These are phyloP conservation scores for Rhineura floridana DNA, from an alignment of 2,113 vertebrate species.

Conservation along the genomic window DNA sequence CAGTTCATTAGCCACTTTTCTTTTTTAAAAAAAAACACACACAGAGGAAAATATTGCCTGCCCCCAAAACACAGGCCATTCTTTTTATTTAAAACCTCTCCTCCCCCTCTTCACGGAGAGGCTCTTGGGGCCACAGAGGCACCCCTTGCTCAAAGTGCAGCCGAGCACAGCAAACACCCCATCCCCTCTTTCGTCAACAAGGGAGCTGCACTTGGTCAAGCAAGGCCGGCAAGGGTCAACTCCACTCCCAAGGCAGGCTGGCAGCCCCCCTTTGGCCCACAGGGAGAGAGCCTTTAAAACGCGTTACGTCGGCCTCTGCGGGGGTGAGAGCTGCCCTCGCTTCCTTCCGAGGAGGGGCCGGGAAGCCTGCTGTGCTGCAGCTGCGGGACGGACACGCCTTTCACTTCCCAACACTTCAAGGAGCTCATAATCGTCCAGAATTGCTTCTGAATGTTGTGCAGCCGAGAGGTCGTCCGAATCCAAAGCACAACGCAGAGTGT, in stretches of 20 bases:
- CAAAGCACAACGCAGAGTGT: fast-evolving
- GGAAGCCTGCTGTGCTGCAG: neutral
- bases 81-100: neutral
- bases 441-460: neutral
- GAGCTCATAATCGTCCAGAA: neutral
- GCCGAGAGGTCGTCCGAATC: neutral
- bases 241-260: neutral
- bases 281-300: neutral
- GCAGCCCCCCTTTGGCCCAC: neutral
- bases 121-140: neutral
- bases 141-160: neutral
- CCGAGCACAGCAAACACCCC: neutral
- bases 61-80: neutral
- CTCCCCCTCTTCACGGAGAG: neutral
- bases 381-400: neutral
- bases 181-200: neutral
- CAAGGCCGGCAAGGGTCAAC: neutral
- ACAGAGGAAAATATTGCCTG: neutral
- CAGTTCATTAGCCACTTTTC: too few relatives aligned
- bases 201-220: neutral
- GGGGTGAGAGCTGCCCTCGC: too few relatives aligned
- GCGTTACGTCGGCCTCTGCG: neutral
- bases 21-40: neutral
- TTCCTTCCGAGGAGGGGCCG: too few relatives aligned
- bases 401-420: neutral